These are phyloP conservation scores for Cancer borealis DNA, from an alignment of 2,888 invertebrate species.

Conservation along the genomic window DNA sequence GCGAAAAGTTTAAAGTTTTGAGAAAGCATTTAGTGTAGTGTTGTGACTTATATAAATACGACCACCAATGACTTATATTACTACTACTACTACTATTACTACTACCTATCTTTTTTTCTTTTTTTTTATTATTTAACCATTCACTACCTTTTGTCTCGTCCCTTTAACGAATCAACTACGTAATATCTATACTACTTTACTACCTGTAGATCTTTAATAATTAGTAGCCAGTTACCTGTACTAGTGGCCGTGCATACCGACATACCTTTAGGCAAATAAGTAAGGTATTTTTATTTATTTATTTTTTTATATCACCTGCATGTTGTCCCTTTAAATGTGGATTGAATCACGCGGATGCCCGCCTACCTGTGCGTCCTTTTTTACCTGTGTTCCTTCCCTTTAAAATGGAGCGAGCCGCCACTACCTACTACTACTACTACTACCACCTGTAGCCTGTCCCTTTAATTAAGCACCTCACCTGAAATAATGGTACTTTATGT, in stretches of 20 bases:
- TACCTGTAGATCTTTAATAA: no score
- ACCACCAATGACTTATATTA: slow-evolving; percentile 1
- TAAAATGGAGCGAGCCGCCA: neutral
- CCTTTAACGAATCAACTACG: no score
- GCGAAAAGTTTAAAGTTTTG: neutral
- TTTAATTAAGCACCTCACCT: neutral
- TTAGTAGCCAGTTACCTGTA: no score
- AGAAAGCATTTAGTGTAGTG: neutral
- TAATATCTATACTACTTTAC: no score
- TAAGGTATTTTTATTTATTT: no score
- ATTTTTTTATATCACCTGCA: no score
- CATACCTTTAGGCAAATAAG: no score
- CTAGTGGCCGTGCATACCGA: no score
- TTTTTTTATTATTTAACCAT: neutral
- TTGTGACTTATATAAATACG: neutral
- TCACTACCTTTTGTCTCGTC: neutral
- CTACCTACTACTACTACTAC: neutral
- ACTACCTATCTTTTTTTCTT: neutral
- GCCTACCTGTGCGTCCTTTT: neutral
- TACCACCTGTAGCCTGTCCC: neutral
- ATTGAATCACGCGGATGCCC: no score
- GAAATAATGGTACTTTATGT: no score
- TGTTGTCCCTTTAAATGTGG: no score
- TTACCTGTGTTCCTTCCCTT: neutral
- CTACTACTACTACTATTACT: slow-evolving; percentile 54